Conservation (phyloP, 2,113 vertebrate species). For the Aspidoscelis tigris region DNA sequence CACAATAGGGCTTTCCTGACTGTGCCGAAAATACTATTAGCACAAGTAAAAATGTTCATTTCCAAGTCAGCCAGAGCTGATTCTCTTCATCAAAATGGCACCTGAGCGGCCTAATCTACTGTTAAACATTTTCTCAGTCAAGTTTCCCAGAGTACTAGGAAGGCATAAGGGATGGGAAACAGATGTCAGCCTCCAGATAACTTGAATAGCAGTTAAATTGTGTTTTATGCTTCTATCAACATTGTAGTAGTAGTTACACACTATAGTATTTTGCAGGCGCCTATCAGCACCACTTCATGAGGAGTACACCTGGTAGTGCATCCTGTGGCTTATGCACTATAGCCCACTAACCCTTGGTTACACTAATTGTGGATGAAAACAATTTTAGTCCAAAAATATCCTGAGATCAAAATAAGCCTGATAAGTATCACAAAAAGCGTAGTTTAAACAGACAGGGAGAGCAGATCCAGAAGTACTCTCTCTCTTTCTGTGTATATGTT, state of each 20-base stretch:
- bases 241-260: background rate
- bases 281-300: background rate
- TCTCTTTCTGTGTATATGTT: too few species aligned
- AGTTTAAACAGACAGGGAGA: slow-evolving; percentile 3
- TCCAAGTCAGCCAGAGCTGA: background rate
- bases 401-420: too few species aligned
- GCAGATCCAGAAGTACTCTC: background rate
- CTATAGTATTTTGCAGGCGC: background rate
- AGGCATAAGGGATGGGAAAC: background rate
- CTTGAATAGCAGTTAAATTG: slow-evolving; percentile 21
- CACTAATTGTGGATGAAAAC: too few species aligned
- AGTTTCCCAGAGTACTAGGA: background rate
- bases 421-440: background rate
- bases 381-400: too few species aligned
- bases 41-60: slow-evolving; percentile 24
- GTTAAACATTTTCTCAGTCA: background rate
- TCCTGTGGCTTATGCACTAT: background rate
- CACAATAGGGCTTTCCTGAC: background rate
- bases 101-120: background rate
- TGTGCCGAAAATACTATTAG: slow-evolving; percentile 15
- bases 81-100: background rate
- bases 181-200: background rate
- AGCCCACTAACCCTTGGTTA: background rate
- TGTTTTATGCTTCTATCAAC: background rate
- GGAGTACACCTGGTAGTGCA: accelerated